Evolutionary conservation across 2,113 vertebrate species (phyloP).

Genomic region (Phyllopteryx taeniolatus): DNA sequence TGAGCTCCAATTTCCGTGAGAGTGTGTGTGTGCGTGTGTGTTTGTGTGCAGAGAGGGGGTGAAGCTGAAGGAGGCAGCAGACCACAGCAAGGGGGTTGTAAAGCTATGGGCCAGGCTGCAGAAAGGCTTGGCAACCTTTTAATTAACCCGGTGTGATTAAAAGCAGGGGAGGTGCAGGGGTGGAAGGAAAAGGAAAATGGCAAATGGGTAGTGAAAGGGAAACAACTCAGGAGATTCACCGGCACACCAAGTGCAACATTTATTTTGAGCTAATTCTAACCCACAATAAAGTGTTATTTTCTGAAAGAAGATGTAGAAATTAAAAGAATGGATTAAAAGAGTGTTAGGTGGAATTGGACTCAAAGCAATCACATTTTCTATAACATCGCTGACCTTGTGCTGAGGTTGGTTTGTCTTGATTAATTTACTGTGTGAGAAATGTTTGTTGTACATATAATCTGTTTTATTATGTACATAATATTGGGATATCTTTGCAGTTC

Average conservation of each 20-base stretch:
- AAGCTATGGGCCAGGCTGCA: constrained; percentile 65
- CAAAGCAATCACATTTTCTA: not conserved
- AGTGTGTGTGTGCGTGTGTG: constrained; percentile 55
- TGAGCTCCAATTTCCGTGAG: constrained; percentile 56
- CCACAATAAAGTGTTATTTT: not conserved
- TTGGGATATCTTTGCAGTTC: not conserved
- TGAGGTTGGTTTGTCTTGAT: not conserved
- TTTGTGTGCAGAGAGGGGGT: constrained; percentile 40
- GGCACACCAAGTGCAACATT: not conserved
- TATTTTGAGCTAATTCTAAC: not conserved
- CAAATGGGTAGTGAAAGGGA: constrained; percentile 24
- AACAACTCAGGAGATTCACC: not conserved
- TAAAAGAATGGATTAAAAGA: not conserved
- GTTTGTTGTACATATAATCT: not conserved
- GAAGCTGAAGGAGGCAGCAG: constrained; percentile 66
- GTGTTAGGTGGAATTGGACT: not conserved
- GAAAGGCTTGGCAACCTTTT: constrained; percentile 75
- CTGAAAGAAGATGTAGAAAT: not conserved
- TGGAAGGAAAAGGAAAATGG: constrained; percentile 49
- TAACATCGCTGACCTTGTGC: not conserved
- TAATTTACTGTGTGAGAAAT: not conserved
- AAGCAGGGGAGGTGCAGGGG: constrained; percentile 63
- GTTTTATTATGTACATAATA: not conserved
- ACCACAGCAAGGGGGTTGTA: constrained; percentile 72
- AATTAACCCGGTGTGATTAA: constrained; percentile 86